Evolutionary conservation across 2,113 vertebrate genomes (phyloP).

Genomic region (Phyllostomus hastatus): DNA sequence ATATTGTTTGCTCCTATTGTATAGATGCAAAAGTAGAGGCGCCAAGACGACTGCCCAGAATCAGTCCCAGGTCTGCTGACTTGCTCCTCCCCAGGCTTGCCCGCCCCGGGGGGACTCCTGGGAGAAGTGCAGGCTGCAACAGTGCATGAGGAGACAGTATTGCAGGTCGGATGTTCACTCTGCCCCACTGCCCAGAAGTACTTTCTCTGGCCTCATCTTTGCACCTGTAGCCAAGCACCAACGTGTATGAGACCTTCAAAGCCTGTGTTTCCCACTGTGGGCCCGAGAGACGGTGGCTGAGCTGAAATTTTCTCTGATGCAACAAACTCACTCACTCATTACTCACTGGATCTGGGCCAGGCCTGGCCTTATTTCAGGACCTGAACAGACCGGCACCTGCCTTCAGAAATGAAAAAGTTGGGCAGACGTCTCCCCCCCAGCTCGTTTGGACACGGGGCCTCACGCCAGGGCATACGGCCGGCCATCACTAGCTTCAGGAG

Average conservation of each 20-base stretch:
- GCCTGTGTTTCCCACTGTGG: not conserved
- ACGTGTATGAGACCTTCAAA: not conserved
- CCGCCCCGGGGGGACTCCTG: not conserved
- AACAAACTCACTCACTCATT: not conserved
- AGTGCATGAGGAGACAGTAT: not conserved
- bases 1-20: not conserved
- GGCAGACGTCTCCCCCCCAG: not conserved
- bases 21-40: not conserved
- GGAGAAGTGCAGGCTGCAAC: not conserved
- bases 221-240: not conserved
- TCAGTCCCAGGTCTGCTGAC: accelerated
- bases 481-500: not conserved
- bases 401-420: too few species aligned
- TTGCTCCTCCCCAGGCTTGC: too few species aligned
- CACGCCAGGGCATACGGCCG: not conserved
- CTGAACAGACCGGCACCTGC: not conserved
- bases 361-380: not conserved
- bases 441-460: accelerated
- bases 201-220: not conserved
- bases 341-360: not conserved
- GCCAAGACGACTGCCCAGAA: not conserved
- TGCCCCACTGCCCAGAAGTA: not conserved
- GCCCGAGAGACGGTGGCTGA: accelerated
- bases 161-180: not conserved
- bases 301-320: not conserved